phyloP scores from a whole-genome alignment of 23 tunicate species.

The Botrylloides violaceus region DNA sequence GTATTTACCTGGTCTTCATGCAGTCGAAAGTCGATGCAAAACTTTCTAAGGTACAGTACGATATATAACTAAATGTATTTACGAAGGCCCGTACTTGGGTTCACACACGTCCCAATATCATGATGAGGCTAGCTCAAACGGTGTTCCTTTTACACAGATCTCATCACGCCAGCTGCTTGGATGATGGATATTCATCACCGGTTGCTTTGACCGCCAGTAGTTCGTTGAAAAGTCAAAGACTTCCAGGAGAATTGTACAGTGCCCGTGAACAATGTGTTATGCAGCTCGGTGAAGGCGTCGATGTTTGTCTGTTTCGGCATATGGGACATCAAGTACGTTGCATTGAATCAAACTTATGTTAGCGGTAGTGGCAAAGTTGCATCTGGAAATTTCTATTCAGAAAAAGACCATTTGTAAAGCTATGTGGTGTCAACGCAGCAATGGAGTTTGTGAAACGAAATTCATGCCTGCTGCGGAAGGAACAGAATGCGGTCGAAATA shows the following conservation, averaged over 20 bases:
- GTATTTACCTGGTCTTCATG: conserved; percentile 97
- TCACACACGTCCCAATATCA: too few species aligned
- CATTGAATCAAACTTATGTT: background rate
- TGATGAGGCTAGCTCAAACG: background rate
- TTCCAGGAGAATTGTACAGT: conserved; percentile 86
- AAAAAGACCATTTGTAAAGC: conserved; percentile 59
- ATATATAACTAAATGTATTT: background rate
- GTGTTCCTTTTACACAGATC: background rate
- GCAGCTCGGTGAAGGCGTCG: conserved; percentile 73
- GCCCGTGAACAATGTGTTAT: conserved; percentile 71
- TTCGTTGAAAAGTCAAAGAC: conserved; percentile 9
- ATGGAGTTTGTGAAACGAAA: conserved; percentile 72
- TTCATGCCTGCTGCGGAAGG: conserved; percentile 99
- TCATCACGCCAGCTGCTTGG: conserved; percentile 8
- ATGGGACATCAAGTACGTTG: background rate
- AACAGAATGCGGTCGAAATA: conserved; percentile 60
- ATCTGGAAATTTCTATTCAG: background rate
- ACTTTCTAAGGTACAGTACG: conserved; percentile 55
- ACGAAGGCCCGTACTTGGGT: background rate
- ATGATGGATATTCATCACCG: background rate
- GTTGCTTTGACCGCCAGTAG: background rate
- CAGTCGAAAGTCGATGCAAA: conserved; percentile 51
- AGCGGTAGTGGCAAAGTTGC: too few species aligned
- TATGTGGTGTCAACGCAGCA: conserved; percentile 72
- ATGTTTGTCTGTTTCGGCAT: conserved; percentile 54